phyloP scores from a whole-genome alignment of 2,888 invertebrate genomes.

The Hirtodrosophila confusa region DNA sequence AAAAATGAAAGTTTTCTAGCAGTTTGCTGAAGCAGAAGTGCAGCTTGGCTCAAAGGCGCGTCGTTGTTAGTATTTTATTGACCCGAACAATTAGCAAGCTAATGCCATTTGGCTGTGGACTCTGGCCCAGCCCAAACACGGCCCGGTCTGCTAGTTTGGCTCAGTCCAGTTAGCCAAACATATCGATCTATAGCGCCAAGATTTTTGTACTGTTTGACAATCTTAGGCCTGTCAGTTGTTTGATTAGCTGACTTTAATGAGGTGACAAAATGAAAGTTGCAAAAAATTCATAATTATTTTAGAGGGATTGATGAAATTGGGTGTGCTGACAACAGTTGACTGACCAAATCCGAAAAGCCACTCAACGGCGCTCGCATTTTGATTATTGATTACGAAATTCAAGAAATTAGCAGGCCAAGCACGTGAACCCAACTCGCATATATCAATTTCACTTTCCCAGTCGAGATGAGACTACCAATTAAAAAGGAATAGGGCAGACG shows the following conservation, averaged over 20 bases:
- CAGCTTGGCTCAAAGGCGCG: conserved; percentile 6
- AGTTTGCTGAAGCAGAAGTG: conserved; percentile 31
- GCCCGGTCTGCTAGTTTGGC: neutral
- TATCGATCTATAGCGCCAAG: conserved; percentile 2
- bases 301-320: conserved; percentile 33
- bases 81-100: conserved; percentile 53
- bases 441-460: conserved; percentile 70
- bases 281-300: conserved; percentile 31
- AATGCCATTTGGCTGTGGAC: conserved; percentile 58
- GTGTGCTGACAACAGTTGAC: conserved; percentile 30
- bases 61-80: conserved; percentile 41
- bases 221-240: conserved; percentile 34
- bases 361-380: conserved; percentile 44
- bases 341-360: conserved; percentile 25
- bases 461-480: conserved; percentile 54
- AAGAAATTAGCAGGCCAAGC: conserved; percentile 39
- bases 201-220: conserved; percentile 9
- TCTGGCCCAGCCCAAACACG: conserved; percentile 17
- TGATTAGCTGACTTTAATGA: conserved; percentile 24
- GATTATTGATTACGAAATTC: conserved; percentile 66
- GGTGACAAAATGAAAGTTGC: conserved; percentile 71
- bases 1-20: conserved; percentile 64
- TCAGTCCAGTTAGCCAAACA: conserved; percentile 34
- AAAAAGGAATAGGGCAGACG: conserved; percentile 64
- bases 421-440: conserved; percentile 33